Evolutionary conservation across 2,888 invertebrate genomes (phyloP).

Genomic region (Eubasilissa splendida): DNA sequence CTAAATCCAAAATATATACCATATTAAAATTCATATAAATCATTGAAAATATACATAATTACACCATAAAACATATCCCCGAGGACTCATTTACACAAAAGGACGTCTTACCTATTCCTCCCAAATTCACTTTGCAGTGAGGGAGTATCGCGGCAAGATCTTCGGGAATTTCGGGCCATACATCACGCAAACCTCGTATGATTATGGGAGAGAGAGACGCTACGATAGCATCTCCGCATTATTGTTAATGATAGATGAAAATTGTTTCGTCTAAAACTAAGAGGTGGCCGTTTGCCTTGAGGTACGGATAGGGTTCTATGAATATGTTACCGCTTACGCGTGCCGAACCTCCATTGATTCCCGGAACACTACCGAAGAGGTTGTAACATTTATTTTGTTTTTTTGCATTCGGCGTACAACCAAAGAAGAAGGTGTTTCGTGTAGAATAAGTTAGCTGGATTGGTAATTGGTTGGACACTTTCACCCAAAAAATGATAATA

Average conservation of each 20-base stretch:
- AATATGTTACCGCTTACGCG: constrained; percentile 42
- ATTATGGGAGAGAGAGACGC: constrained; percentile 20
- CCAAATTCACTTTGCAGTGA: constrained; percentile 49
- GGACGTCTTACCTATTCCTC: constrained; percentile 48
- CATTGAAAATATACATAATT: constrained; percentile 59
- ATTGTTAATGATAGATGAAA: constrained; percentile 57
- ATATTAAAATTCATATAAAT: constrained; percentile 55
- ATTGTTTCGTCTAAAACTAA: constrained; percentile 55
- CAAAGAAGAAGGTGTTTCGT: too few species aligned
- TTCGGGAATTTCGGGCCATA: constrained; percentile 51
- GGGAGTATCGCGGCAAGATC: constrained; percentile 24
- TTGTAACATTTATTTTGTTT: not conserved
- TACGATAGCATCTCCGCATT: constrained; percentile 49
- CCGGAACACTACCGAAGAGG: not conserved
- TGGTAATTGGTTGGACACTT: too few species aligned
- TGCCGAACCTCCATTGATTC: constrained; percentile 32
- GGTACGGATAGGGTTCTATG: constrained; percentile 11
- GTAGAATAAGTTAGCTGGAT: too few species aligned
- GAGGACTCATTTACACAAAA: constrained; percentile 56
- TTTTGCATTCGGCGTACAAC: not conserved
- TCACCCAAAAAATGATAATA: too few species aligned
- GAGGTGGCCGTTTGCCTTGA: constrained; percentile 51
- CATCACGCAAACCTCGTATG: constrained; percentile 51
- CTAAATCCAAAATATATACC: too few species aligned
- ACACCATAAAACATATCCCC: constrained; percentile 56